Percentiles rank a stretch among this genome's conserved stretches.
Conservation (phyloP, 2,888 invertebrate species). For the Aquatica leii region DNA sequence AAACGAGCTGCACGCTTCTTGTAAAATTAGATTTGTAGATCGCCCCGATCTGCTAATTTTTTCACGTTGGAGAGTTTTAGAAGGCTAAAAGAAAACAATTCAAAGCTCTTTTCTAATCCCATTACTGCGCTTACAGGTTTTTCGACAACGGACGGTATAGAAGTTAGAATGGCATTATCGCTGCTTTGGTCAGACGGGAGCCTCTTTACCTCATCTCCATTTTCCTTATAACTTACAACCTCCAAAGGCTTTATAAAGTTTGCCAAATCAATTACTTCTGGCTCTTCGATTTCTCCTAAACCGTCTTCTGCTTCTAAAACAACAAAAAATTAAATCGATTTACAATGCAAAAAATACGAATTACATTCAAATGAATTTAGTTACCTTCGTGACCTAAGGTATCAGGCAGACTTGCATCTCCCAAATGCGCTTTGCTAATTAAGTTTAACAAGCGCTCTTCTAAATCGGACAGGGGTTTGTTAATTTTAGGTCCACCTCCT, state of each 20-base stretch:
- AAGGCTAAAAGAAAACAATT: neutral
- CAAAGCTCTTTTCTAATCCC: neutral
- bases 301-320: conserved; percentile 9
- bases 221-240: conserved; percentile 2
- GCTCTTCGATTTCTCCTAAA: neutral
- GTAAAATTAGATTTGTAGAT: neutral
- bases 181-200: conserved; percentile 3
- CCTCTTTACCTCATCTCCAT: no score
- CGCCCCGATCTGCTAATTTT: neutral
- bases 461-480: neutral
- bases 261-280: neutral
- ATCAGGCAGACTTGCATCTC: neutral
- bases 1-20: no score
- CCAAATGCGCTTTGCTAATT: neutral
- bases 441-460: no score
- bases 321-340: conserved; percentile 4
- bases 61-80: no score
- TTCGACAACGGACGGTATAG: neutral
- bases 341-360: no score
- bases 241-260: neutral
- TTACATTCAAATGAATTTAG: no score
- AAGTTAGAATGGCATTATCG: neutral
- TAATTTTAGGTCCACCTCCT: conserved; percentile 5
- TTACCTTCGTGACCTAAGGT: neutral
- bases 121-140: no score